Base-by-base conservation (phyloP, 2,113 vertebrate genomes). In the Tilapia sparmanii region DNA sequence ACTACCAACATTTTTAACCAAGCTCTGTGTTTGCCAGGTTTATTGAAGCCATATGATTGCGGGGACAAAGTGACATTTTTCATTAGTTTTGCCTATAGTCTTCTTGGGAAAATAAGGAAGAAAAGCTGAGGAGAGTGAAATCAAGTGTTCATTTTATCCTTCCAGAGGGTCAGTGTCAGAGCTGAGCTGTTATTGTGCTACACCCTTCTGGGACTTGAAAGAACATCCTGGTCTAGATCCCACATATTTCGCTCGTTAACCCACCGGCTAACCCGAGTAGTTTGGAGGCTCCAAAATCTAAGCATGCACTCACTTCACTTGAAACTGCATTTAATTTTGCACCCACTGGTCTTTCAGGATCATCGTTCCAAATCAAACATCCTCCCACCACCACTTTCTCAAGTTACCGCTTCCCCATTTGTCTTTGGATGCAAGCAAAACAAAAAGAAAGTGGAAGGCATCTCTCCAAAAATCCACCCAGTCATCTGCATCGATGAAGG, bases 231-330 rank as follows among this genome's bases (percentile, higher is more conserved):
- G 73, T 90, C 59, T 24, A 13, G 5, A 31, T 73, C 57, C 86
- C 81, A 87, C 88, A 93, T 82, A 86, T 83, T 93, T 88, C 73
- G 24, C 86, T 91, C 82, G 33, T 91, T 90, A 91, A 83, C 83
- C 53, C 9, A 8, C 79, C 63, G 4, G 6, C 78, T 81, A 89
- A 86, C 80, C 38, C 76, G 45, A 91, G 81, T 50, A 24, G 73
- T 52, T 63, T 31, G 38, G 19, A 31, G 4, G 61, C 38, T 6
- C 22, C 22, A 81, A 68, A 81, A 66, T 57, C 86, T 79, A 73
- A 40, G 19, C 33, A 52, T 61, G 4, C 50, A 22, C n/a, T 82
- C 73, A 50, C 11, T 89, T 79, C 3, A 79, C 16, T 33, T 91
- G n/a, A 73, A 71, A 83, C 35, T n/a, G 4, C 50, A 38, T 19